Evolutionary conservation across 2,888 invertebrate species (phyloP), one percentile per base, ranked within the genome.

Genomic region (Troilus luridus): DNA sequence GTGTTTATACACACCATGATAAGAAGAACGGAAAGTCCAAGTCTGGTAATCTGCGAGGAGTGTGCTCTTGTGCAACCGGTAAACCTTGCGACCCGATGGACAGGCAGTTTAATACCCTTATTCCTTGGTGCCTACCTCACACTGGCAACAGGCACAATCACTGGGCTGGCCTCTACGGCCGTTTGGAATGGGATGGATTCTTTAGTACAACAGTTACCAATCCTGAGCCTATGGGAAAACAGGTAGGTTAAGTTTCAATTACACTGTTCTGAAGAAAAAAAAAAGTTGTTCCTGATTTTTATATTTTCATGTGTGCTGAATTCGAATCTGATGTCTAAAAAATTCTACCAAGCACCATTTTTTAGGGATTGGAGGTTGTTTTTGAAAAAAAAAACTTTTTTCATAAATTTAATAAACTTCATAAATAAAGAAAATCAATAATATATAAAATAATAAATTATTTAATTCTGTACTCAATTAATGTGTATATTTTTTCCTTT

Each of bases 171-270:
- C 95, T 98, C 64, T 98, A 98, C 93, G 98, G 95, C 2, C 95
- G 98, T 62, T 94, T 98, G 19, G 96, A 96, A 92, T 97, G 97
- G 97, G 96, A 97, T 93, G 97, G 97, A 8, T 97, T 96, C 95
- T 98, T 98, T 94, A 96, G 96, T 93, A 98, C 98, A 0, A 98
- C 97, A 0, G 96, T 97, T 92, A 97, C 97, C 58, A 98, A 98
- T 94, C 98, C 98, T 41, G 98, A 98, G 94, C 98, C 98, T 2
- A 98, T 98, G 97, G 97, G 97, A 92, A 98, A 98, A 95, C 97
- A 97, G 95, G 95, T 95, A 93, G 90, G n/a, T 58, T n/a, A 6
- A 56, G 54, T 8, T 85, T 85, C 56, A 3, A 1, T n/a, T 67
- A 12, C n/a, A n/a, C n/a, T n/a, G n/a, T n/a, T n/a, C n/a, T n/a